Conservation (phyloP, 2,797 vertebrate genomes). For the Graptemys geographica region DNA sequence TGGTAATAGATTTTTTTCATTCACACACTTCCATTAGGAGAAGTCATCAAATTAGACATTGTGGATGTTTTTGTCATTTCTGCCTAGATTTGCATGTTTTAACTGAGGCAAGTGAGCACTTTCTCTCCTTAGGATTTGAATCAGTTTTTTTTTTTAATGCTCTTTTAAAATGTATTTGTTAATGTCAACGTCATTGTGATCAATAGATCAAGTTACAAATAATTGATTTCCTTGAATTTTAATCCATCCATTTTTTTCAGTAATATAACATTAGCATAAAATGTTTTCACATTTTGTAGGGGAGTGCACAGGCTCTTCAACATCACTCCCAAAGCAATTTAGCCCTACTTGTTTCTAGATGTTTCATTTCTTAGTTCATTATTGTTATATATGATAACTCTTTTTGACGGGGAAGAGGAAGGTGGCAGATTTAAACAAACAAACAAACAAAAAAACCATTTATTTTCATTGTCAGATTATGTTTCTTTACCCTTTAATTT, state of each 20-base stretch:
- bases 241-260: background rate
- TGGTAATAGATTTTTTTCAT: background rate
- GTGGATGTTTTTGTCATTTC: background rate
- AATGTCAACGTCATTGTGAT: background rate
- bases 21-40: background rate
- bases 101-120: background rate
- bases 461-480: background rate
- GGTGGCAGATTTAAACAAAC: background rate
- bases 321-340: background rate
- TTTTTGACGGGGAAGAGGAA: background rate
- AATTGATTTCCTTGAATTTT: background rate
- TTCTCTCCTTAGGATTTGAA: background rate
- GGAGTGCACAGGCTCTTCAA: background rate
- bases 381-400: background rate
- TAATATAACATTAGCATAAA: background rate
- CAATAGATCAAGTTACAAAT: background rate
- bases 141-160: background rate
- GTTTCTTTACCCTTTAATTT: background rate
- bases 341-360: background rate
- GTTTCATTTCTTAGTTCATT: background rate
- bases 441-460: background rate
- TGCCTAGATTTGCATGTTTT: background rate
- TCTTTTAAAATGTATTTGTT: background rate
- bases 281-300: background rate
- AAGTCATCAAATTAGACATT: background rate